Percentiles rank a stretch among this genome's conserved stretches.
Evolutionary conservation across 1,140 invertebrate species (phyloP).

Genomic region (Heliothis subflexa): DNA sequence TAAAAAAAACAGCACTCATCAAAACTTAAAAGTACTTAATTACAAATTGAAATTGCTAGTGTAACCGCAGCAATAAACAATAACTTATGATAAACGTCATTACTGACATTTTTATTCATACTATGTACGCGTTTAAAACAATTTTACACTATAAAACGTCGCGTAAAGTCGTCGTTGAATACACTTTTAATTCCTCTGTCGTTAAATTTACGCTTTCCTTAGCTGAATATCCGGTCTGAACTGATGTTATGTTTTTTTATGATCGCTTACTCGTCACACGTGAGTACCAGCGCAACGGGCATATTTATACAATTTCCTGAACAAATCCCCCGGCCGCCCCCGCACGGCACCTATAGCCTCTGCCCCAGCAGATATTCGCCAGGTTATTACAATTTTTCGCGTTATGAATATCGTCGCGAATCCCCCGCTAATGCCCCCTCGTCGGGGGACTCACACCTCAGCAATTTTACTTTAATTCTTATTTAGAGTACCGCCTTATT

Average conservation of each 20-base stretch:
- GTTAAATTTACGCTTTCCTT: constrained; percentile 37
- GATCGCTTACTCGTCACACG: constrained; percentile 57
- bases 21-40: neutral
- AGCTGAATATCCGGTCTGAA: constrained; percentile 37
- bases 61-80: neutral
- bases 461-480: constrained; percentile 85
- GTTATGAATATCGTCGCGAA: constrained; percentile 82
- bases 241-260: constrained; percentile 19
- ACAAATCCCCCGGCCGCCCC: constrained; percentile 69
- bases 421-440: constrained; percentile 63
- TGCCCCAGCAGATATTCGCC: constrained; percentile 73
- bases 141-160: constrained; percentile 36
- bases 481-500: constrained; percentile 83
- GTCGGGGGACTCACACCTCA: constrained; percentile 80
- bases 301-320: constrained; percentile 83
- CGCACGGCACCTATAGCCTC: constrained; percentile 61
- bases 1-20: neutral
- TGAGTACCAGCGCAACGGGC: constrained; percentile 56
- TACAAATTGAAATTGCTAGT: constrained; percentile 24
- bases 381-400: constrained; percentile 86
- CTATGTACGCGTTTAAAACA: constrained; percentile 36
- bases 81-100: constrained; percentile 23
- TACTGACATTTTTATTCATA: constrained; percentile 29
- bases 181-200: constrained; percentile 25
- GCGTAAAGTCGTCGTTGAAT: constrained; percentile 7